Conservation (phyloP, 1,140 invertebrate genomes). For the Radopholus similis region DNA sequence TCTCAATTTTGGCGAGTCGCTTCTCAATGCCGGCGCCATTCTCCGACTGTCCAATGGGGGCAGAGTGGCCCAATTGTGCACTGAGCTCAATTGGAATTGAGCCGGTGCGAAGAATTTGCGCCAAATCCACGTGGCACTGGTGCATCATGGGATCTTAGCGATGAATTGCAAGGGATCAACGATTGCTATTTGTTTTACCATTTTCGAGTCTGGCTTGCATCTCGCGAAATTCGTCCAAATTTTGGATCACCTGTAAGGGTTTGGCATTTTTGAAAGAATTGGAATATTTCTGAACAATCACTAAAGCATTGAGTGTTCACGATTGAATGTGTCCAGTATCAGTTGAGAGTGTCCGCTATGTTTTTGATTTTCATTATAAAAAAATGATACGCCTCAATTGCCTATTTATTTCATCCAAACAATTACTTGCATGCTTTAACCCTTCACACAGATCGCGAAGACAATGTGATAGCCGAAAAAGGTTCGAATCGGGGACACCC, state of each 20-base stretch:
- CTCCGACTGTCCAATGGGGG: neutral
- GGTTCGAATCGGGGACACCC: neutral
- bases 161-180: neutral
- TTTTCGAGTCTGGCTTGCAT: conserved; percentile 15
- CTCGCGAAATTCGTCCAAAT: conserved; percentile 15
- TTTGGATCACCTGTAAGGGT: conserved; percentile 17
- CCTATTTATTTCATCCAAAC: too few species aligned
- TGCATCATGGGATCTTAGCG: neutral
- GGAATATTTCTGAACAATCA: too few species aligned
- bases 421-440: too few species aligned
- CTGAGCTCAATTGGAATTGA: neutral
- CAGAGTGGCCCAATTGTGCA: neutral
- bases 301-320: neutral
- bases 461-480: too few species aligned
- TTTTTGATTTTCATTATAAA: neutral
- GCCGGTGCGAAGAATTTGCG: conserved; percentile 1
- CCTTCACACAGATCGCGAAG: too few species aligned
- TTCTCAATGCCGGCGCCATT: neutral
- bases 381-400: too few species aligned
- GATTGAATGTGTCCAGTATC: neutral
- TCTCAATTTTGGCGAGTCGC: neutral
- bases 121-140: neutral
- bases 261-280: too few species aligned
- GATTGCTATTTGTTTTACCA: conserved; percentile 1
- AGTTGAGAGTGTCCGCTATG: neutral